phyloP scores from a whole-genome alignment of 92 coral and sea anemone species.

The Epizoanthus rinbou region DNA sequence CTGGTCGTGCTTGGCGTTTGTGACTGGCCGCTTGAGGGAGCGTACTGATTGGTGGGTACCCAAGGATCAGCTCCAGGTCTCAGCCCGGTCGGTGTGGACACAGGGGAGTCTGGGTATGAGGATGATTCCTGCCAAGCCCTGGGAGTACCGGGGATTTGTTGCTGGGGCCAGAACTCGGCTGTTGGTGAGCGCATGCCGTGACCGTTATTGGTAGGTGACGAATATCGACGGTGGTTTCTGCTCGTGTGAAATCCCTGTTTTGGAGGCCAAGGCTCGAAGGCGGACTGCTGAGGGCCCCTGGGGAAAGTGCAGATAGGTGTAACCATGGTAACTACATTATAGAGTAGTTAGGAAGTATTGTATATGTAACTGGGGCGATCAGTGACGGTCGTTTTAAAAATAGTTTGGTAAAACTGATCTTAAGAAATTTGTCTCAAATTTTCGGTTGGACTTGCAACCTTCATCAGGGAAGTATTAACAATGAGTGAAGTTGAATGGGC shows the following conservation, averaged over 20 bases:
- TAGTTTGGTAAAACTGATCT: no score
- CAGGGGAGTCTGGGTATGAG: constrained; percentile 65
- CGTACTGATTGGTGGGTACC: constrained; percentile 62
- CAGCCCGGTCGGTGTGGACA: constrained; percentile 70
- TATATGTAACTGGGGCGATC: no score
- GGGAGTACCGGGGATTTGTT: constrained; percentile 61
- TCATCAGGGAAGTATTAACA: no score
- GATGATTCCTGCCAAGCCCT: constrained; percentile 84
- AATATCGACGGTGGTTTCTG: constrained; percentile 88
- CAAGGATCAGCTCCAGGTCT: constrained; percentile 88
- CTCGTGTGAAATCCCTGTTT: constrained; percentile 61
- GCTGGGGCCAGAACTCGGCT: constrained; percentile 92
- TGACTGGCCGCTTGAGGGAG: constrained; percentile 68
- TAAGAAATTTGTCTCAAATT: no score
- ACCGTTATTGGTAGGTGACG: constrained; percentile 84
- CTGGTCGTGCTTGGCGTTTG: constrained; percentile 60
- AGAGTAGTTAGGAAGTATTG: no score
- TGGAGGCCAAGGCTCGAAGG: constrained; percentile 90
- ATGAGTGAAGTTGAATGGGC: no score
- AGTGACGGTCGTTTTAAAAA: no score
- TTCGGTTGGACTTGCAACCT: no score
- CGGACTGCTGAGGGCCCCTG: constrained; percentile 50
- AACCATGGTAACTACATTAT: neutral
- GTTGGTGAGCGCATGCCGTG: constrained; percentile 75
- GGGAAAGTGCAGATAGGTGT: constrained; percentile 32